Conservation (phyloP, 1,140 invertebrate genomes). For the Ceratosolen fusciceps region DNA sequence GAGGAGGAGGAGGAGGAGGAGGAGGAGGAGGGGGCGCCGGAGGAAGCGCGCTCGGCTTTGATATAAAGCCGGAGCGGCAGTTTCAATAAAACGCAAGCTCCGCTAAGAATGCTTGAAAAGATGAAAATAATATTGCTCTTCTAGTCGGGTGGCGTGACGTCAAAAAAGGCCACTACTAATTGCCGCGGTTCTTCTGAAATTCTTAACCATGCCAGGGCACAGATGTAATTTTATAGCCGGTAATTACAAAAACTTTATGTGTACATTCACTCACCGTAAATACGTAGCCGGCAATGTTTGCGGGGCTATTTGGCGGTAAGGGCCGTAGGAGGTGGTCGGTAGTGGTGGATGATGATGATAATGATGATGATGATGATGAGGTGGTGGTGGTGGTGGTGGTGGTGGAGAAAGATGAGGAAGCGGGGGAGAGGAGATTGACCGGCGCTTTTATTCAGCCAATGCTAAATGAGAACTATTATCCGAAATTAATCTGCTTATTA, state of each 20-base stretch:
- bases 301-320: too few relatives aligned
- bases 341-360: too few relatives aligned
- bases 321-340: too few relatives aligned
- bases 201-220: not conserved
- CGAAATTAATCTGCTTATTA: conserved; percentile 23
- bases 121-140: not conserved
- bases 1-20: too few relatives aligned
- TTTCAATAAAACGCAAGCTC: not conserved
- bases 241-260: conserved; percentile 15
- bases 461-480: conserved; percentile 28
- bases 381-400: too few relatives aligned
- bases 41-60: not conserved
- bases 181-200: conserved; percentile 12
- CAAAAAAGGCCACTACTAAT: conserved; percentile 17
- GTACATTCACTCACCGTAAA: conserved; percentile 3
- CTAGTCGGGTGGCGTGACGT: not conserved
- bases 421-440: too few relatives aligned
- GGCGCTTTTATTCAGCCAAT: conserved; percentile 8
- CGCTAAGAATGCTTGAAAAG: not conserved
- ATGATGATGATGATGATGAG: too few relatives aligned
- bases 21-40: too few relatives aligned
- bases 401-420: too few relatives aligned
- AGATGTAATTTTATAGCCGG: conserved; percentile 12
- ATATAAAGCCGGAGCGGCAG: not conserved
- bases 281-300: not conserved